phyloP scores from a whole-genome alignment of 2,113 vertebrate genomes.

The Datnioides undecimradiatus region DNA sequence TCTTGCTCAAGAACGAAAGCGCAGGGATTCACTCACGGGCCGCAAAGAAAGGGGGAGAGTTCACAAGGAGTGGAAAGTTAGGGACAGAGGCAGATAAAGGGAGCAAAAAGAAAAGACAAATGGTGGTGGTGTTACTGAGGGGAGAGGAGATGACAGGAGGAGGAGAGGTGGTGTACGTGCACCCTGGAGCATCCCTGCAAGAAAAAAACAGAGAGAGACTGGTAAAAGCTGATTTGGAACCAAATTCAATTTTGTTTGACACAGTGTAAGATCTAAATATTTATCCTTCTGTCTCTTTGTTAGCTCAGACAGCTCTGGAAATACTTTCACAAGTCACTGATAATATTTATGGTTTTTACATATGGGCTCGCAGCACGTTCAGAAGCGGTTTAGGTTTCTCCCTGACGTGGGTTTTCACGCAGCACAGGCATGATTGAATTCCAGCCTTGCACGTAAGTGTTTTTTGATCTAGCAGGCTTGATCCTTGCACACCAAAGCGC shows the following conservation, averaged over 20 bases:
- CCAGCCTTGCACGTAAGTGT: slow-evolving; percentile 63
- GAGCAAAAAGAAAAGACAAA: slow-evolving; percentile 25
- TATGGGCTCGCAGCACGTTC: slow-evolving; percentile 46
- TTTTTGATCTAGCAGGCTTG: slow-evolving; percentile 73
- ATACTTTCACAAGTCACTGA: slow-evolving; percentile 60
- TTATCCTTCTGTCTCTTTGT: slow-evolving; percentile 58
- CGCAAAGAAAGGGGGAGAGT: background rate
- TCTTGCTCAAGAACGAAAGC: slow-evolving; percentile 14
- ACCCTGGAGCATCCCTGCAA: slow-evolving; percentile 26
- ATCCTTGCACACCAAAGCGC: slow-evolving; percentile 62
- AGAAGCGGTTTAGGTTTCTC: slow-evolving; percentile 53
- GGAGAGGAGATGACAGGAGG: slow-evolving; percentile 3
- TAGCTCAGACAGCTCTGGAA: slow-evolving; percentile 64
- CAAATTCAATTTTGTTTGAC: slow-evolving; percentile 50
- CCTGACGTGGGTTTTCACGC: slow-evolving; percentile 44
- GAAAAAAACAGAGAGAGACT: slow-evolving; percentile 3
- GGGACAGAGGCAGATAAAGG: slow-evolving; percentile 2
- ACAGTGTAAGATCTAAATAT: slow-evolving; percentile 69
- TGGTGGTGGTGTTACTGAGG: background rate
- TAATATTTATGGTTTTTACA: slow-evolving; percentile 71
- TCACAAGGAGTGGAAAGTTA: background rate
- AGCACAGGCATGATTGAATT: slow-evolving; percentile 72
- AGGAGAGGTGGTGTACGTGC: slow-evolving; percentile 16
- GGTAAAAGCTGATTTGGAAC: slow-evolving; percentile 30
- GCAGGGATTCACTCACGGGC: background rate